Evolutionary conservation across 2,888 invertebrate genomes (phyloP), one percentile per base, ranked within the genome.

Genomic region (Campoplex nolae): DNA sequence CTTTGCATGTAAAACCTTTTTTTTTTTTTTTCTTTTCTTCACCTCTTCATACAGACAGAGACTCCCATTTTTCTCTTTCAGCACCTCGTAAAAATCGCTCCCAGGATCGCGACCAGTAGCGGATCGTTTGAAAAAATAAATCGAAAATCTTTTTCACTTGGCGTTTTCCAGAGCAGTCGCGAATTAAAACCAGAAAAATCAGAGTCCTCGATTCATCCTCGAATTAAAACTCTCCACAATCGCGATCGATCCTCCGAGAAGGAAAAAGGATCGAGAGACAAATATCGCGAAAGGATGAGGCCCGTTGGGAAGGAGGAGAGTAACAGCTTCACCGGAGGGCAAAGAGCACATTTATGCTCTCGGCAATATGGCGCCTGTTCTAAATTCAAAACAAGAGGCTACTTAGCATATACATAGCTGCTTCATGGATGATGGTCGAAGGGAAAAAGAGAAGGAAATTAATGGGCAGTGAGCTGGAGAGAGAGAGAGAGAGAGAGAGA

Each of bases 351-450:
- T 93, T 92, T 91, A 90, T 90, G 90, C 92, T 90, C 90, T 91
- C 93, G 93, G 93, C 92, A 93, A 94, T 91, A 94, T 94, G 94
- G 94, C 93, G 93, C 93, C 94, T 93, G 94, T 94, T 94, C 94
- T 94, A 94, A 94, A 94, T 94, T 94, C 94, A 94, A 93, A 94
- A 94, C 94, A 94, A 94, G 94, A 85, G 91, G 92, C 94, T 94
- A 92, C 92, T 94, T 94, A 94, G 94, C 94, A 94, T 94, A 93
- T 93, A 94, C 94, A 94, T 89, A 84, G 90, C 82, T 80, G 85
- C 67, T 85, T 83, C 82, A 73, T 74, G 84, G 77, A 81, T 68
- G 74, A 67, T 56, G 45, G 56, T 45, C 28, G 70, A 70, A 65
- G 28, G 51, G 65, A 51, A 65, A 51, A 56, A 38, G 65, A 51